These are phyloP conservation scores for Acronicta alni DNA, from an alignment of 2,888 invertebrate genomes.

Conservation along the genomic window DNA sequence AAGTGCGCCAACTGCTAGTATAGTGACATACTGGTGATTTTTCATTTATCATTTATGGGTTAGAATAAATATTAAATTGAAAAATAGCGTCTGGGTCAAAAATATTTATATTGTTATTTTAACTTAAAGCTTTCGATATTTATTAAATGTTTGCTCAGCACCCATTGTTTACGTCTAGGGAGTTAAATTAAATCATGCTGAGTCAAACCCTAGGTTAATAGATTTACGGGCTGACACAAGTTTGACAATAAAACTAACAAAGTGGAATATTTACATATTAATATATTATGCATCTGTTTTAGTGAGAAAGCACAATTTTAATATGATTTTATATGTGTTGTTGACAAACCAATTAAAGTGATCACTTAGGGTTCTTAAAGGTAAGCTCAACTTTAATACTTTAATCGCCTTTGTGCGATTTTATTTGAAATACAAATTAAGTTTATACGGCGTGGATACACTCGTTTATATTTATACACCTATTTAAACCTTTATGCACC, in stretches of 20 bases:
- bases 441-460: too few relatives aligned
- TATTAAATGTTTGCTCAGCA: conserved; percentile 8
- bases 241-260: conserved; percentile 4
- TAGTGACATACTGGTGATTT: too few relatives aligned
- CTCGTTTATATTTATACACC: too few relatives aligned
- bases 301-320: conserved; percentile 3
- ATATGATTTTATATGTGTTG: background rate
- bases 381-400: too few relatives aligned
- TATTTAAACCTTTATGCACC: too few relatives aligned
- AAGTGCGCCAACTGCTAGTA: too few relatives aligned
- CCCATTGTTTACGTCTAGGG: conserved; percentile 12
- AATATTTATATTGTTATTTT: conserved; percentile 21
- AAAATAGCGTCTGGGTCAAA: too few relatives aligned
- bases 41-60: too few relatives aligned
- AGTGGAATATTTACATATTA: too few relatives aligned
- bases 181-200: conserved; percentile 5
- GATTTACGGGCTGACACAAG: conserved; percentile 9
- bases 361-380: too few relatives aligned
- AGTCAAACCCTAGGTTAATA: conserved; percentile 2
- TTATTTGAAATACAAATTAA: background rate
- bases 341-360: too few relatives aligned
- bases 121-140: conserved; percentile 14
- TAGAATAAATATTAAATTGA: too few relatives aligned
- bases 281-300: conserved; percentile 1
- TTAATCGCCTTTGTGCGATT: conserved; percentile 24